Evolutionary conservation across 2,888 invertebrate species (phyloP), one percentile per base, ranked within the genome.

Genomic region (Hemaris fuciformis): DNA sequence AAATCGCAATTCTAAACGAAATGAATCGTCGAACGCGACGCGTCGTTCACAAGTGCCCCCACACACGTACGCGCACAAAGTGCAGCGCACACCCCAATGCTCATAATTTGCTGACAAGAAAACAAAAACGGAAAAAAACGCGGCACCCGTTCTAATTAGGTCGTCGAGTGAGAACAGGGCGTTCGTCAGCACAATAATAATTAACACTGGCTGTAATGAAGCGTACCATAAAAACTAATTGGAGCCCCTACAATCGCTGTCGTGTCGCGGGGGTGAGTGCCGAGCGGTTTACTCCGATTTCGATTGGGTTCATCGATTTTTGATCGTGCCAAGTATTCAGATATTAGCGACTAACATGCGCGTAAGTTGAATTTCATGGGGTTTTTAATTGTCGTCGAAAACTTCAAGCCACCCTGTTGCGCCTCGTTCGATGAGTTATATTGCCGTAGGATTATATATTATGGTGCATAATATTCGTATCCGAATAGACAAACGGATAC

Each of bases 141-240:
- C 77, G 73, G 76, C 81, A 78, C 83, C 77, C 83, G 85, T 84
- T 85, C 88, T 90, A 91, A 91, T 91, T 91, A 91, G 89, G 89
- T 90, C 88, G 89, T 88, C 83, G 88, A 89, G 86, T 88, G 88
- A 86, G 87, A 87, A 87, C 85, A 85, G 84, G 85, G 88, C 85
- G 85, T 88, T 89, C 89, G 88, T 88, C 85, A 87, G 88, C 89
- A 88, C 89, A 89, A 90, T 89, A 90, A 91, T 91, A 91, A 91
- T 91, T 90, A 91, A 90, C 90, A 90, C 89, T 86, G 89, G 81
- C 83, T 87, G 89, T 91, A 91, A 92, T 91, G 89, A 90, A 91
- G 88, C 90, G 83, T 82, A 80, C 82, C 80, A 87, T 91, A 90
- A 92, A 92, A 91, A 91, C 91, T 92, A 91, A 92, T 91, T 92